Base-by-base conservation (phyloP, 1,140 invertebrate species). In the Tetramorium simillimum region DNA sequence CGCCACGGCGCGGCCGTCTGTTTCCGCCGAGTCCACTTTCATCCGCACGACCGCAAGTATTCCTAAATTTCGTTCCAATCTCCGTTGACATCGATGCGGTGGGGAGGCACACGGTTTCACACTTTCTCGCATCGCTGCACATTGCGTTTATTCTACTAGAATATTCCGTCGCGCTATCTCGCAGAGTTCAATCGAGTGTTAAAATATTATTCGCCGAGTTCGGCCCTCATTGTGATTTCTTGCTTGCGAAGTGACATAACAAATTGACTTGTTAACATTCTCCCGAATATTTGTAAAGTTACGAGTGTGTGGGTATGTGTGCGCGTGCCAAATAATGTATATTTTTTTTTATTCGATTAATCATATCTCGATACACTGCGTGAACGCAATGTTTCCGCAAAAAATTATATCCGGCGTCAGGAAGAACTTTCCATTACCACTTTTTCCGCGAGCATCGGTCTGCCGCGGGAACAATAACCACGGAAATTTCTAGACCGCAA, bases 11-110 rank as follows among this genome's bases (percentile, higher is more conserved):
- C 43, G 58, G 67, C 49, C 58, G 28, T 63, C 7, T 69, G 75
- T 81, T 86, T 87, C 87, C 89, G 49, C 14, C 58, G 85, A 81
- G 69, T 73, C 33, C 82, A 85, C 89, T 91, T 90, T 91, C 90
- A 85, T 91, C 58, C 81, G 85, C 14, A 43, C 70, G 60, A 90
- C 89, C 86, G 72, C 86, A 86, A 77, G 46, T 53, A 58, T 88
- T 90, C 67, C 62, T 51, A 84, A 82, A 70, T 73, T 72, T 69
- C 81, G 14, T 67, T 65, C 80, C 86, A 62, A 72, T 87, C 85
- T 80, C 85, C 84, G 49, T 72, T 43, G 16, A 33, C 53, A 43
- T 46, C 21, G 49, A 4, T 21, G 56, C 28, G 14, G 43, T 37
- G 49, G 56, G 40, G 18, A 40, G 14, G 24, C 51, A 46, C 67